phyloP scores from a whole-genome alignment of 2,888 invertebrate genomes.

The Salpingus planirostris region DNA sequence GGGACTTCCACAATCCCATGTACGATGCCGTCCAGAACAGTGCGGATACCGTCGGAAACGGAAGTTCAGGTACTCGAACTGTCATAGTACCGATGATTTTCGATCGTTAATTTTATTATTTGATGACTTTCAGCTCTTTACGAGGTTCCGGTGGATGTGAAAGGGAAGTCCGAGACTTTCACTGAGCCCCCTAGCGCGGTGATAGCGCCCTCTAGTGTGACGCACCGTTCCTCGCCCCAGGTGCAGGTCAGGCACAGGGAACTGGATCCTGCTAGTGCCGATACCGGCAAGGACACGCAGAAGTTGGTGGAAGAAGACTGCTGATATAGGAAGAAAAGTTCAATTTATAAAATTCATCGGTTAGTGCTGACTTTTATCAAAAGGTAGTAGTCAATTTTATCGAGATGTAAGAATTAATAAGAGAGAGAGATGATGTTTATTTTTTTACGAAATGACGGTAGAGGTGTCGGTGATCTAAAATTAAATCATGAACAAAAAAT shows the following conservation, averaged over 20 bases:
- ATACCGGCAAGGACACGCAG: conserved; percentile 87
- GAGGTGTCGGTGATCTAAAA: conserved; percentile 18
- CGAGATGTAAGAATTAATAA: conserved; percentile 2
- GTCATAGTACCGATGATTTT: conserved; percentile 2
- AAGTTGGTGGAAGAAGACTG: conserved; percentile 75
- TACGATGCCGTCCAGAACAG: conserved; percentile 79
- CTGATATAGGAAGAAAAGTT: conserved; percentile 40
- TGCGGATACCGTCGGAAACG: conserved; percentile 51
- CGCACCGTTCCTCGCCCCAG: conserved; percentile 67
- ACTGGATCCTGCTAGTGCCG: conserved; percentile 71
- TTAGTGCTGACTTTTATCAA: conserved; percentile 29
- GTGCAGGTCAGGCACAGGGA: conserved; percentile 66
- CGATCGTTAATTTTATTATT: conserved; percentile 1
- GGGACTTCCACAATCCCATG: conserved; percentile 97
- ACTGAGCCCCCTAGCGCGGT: conserved; percentile 61
- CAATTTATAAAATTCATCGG: conserved; percentile 27
- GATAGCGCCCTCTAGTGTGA: conserved; percentile 72
- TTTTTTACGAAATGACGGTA: too few relatives aligned
- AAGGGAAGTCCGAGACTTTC: conserved; percentile 51
- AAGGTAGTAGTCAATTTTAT: conserved; percentile 9
- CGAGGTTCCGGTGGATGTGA: conserved; percentile 70
- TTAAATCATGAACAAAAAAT: too few relatives aligned
- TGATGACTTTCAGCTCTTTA: conserved; percentile 55
- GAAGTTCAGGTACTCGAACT: conserved; percentile 41
- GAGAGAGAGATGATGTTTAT: conserved; percentile 9